Evolutionary conservation across 1,140 invertebrate species (phyloP).

Genomic region (Penaeus japonicus): DNA sequence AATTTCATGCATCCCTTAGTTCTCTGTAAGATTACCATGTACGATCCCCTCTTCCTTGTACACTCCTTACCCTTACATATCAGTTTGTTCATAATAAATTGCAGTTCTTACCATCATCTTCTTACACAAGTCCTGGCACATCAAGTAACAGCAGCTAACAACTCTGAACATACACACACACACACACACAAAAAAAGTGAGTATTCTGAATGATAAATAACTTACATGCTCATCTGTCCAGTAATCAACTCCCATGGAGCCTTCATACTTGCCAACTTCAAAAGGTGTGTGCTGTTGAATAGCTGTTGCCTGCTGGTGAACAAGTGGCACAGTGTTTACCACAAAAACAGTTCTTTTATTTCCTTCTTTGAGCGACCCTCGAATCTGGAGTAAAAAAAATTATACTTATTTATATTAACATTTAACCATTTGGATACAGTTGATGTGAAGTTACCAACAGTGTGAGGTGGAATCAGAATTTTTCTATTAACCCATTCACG

Average conservation of each 20-base stretch:
- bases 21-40: no score
- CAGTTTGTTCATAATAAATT: no score
- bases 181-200: no score
- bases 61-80: no score
- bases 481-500: no score
- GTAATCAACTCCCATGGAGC: conserved; percentile 72
- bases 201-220: neutral
- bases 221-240: conserved; percentile 68
- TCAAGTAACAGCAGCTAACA: no score
- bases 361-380: conserved; percentile 70
- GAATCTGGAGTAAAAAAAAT: conserved; percentile 53
- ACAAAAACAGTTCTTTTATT: conserved; percentile 77
- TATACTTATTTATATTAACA: neutral
- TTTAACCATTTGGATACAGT: neutral
- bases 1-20: no score
- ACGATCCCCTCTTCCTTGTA: no score
- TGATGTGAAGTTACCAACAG: no score
- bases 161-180: neutral
- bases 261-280: conserved; percentile 67
- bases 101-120: no score
- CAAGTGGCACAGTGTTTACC: conserved; percentile 82
- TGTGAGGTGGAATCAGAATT: no score
- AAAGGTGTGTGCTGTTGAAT: conserved; percentile 73
- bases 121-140: no score
- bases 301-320: conserved; percentile 77